Evolutionary conservation across 2,113 vertebrate genomes (phyloP).

Genomic region (Tachycineta bicolor): DNA sequence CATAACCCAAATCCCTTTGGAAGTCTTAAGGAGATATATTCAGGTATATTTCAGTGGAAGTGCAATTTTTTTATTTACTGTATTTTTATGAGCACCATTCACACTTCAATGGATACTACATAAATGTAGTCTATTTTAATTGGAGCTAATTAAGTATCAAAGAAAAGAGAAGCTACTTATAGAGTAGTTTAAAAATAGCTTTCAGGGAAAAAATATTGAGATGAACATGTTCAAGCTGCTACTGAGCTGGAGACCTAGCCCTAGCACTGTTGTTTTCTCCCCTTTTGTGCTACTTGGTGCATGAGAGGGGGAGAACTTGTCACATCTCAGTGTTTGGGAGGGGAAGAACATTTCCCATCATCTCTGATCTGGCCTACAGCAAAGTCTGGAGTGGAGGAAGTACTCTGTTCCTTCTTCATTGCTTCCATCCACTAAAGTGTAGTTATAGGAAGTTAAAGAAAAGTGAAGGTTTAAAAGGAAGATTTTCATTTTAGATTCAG

Average conservation of each 20-base stretch:
- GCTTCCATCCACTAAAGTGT: background rate
- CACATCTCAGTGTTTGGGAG: background rate
- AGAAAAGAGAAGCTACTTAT: background rate
- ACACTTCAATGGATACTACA: background rate
- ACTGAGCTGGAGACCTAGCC: background rate
- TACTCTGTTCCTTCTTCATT: background rate
- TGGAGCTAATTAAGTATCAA: slow-evolving; percentile 1
- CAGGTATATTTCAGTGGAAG: background rate
- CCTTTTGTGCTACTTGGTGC: background rate
- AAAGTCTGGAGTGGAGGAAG: background rate
- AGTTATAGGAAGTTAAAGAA: background rate
- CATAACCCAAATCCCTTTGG: slow-evolving; percentile 10
- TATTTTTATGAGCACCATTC: background rate
- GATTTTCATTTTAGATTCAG: background rate
- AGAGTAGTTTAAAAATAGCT: background rate
- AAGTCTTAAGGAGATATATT: background rate
- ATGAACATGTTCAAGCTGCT: slow-evolving; percentile 4
- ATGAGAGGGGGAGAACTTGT: background rate
- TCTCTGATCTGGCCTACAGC: background rate
- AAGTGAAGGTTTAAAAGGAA: background rate
- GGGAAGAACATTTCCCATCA: background rate
- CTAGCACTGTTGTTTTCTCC: background rate
- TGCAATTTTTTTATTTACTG: background rate
- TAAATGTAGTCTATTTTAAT: background rate
- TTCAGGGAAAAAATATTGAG: background rate